A percentile compares a stretch with the other conserved stretches of the same genome.
Evolutionary conservation across 1,140 invertebrate species (phyloP).

Genomic region (Drosophila obscura): DNA sequence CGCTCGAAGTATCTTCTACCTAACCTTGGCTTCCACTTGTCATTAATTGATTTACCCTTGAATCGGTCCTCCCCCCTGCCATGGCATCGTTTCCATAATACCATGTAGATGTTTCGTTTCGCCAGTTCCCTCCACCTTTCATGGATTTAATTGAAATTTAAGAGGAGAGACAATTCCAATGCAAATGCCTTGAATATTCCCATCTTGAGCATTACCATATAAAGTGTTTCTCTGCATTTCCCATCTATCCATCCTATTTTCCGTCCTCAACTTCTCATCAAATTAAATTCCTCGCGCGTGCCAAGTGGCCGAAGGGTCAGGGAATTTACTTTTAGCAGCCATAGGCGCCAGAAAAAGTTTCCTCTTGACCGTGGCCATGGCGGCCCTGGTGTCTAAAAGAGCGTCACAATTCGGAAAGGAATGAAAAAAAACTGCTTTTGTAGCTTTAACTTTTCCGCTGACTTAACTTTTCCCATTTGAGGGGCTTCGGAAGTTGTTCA

Average conservation of each 20-base stretch:
- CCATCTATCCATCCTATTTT: slow-evolving; percentile 1
- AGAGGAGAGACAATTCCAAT: slow-evolving; percentile 47
- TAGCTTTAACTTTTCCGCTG: slow-evolving; percentile 49
- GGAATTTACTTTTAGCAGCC: slow-evolving; percentile 10
- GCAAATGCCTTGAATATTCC: slow-evolving; percentile 43
- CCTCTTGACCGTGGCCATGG: slow-evolving; percentile 65
- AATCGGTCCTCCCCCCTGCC: slow-evolving; percentile 12
- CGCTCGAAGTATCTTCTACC: background rate
- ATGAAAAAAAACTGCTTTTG: slow-evolving; percentile 41
- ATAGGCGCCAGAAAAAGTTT: slow-evolving; percentile 67
- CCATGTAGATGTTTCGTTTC: slow-evolving; percentile 16
- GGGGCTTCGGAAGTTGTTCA: slow-evolving; percentile 29
- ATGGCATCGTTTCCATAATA: slow-evolving; percentile 30
- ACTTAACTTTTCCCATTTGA: slow-evolving; percentile 36
- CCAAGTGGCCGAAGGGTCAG: slow-evolving; percentile 42
- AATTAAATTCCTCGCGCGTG: slow-evolving; percentile 65
- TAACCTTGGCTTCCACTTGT: slow-evolving; percentile 11
- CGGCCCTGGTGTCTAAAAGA: slow-evolving; percentile 37
- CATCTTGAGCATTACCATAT: slow-evolving; percentile 63
- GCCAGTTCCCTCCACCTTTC: slow-evolving; percentile 33
- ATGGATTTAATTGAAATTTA: slow-evolving; percentile 37
- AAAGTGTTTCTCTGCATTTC: slow-evolving; percentile 49
- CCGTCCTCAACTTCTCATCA: slow-evolving; percentile 9
- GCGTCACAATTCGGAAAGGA: slow-evolving; percentile 35
- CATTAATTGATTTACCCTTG: slow-evolving; percentile 68